Base-by-base conservation (phyloP, 2,797 vertebrate genomes). In the Crenichthys baileyi region DNA sequence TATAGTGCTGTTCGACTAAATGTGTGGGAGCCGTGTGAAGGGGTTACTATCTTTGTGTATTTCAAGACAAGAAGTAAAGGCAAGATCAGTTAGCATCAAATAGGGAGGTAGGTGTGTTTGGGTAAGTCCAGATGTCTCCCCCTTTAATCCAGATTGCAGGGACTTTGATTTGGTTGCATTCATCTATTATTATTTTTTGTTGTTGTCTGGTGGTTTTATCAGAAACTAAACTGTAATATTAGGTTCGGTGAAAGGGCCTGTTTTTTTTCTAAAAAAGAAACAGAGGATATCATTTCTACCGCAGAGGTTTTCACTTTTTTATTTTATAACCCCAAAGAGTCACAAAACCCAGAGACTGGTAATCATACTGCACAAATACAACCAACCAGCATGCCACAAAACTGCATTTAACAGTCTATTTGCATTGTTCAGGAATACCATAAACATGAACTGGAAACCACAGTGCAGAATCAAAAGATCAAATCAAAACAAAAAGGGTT, bases 81-180 rank as follows among this genome's bases (percentile, higher is more conserved):
- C 18, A 7, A 29, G 76, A 83, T 20, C 31, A 39, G 22, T 22
- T 60, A 72, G 73, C 83, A 75, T 85, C 68, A 86, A 74, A 81
- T 72, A 75, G 22, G 55, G 3, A 20, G 26, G 7, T 18, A 44
- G 56, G 71, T 18, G 9, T 39, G 31, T 65, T 39, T 71, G 51
- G 74, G 88, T 88, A 72, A 80, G 87, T 48, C 86, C 88, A 89
- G 89, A 82, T 89, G 24, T 77, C 77, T 71, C 79, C 39, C 78
- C 63, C 63, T 39, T 76, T 73, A 22, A n/a, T 76, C 65, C 77
- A 70, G 71, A 86, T 75, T 82, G 85, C 18, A 60, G 82, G 78
- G 50, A 73, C 9, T 83, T 87, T 85, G 82, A 85, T 86, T 85
- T 81, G 87, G 75, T 87, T 79, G 51, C 13, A 79, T 80, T 31